Conservation (phyloP, 2,888 invertebrate species). For the Iselma pallidipennis region DNA sequence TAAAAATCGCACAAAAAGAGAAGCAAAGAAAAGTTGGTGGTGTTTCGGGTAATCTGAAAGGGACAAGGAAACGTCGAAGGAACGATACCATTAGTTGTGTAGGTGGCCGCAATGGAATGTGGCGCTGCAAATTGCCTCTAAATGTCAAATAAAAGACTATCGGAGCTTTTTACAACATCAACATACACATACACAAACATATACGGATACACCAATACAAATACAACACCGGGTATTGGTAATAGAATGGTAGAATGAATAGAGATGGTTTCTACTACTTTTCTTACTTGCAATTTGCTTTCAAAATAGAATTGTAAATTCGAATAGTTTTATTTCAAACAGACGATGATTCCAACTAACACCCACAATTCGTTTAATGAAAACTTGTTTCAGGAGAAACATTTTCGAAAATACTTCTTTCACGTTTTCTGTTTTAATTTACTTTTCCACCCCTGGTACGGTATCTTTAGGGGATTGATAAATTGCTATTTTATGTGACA, state of each 20-base stretch:
- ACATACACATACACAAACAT: constrained; percentile 16
- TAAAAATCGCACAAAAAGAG: no score
- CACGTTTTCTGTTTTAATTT: neutral
- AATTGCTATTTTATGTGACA: neutral
- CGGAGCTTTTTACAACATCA: constrained; percentile 44
- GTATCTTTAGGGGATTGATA: neutral
- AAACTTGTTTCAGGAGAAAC: neutral
- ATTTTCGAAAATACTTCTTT: neutral
- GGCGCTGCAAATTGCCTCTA: constrained; percentile 49
- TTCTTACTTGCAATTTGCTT: constrained; percentile 16
- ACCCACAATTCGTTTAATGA: neutral
- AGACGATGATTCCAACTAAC: neutral
- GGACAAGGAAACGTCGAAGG: constrained; percentile 12
- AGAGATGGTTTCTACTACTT: constrained; percentile 35
- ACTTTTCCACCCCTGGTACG: neutral
- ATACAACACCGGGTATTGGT: no score
- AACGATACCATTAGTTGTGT: constrained; percentile 21
- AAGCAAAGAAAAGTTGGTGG: neutral
- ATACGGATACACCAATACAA: neutral
- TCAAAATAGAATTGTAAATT: constrained; percentile 36
- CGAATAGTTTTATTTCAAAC: constrained; percentile 21
- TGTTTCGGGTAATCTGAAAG: neutral
- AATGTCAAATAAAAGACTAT: constrained; percentile 53
- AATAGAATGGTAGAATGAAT: constrained; percentile 51
- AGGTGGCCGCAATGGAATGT: constrained; percentile 26